Percentiles rank a stretch among this genome's conserved stretches.
Conservation (phyloP, 2,888 invertebrate species). For the Drosophila stalkeri region DNA sequence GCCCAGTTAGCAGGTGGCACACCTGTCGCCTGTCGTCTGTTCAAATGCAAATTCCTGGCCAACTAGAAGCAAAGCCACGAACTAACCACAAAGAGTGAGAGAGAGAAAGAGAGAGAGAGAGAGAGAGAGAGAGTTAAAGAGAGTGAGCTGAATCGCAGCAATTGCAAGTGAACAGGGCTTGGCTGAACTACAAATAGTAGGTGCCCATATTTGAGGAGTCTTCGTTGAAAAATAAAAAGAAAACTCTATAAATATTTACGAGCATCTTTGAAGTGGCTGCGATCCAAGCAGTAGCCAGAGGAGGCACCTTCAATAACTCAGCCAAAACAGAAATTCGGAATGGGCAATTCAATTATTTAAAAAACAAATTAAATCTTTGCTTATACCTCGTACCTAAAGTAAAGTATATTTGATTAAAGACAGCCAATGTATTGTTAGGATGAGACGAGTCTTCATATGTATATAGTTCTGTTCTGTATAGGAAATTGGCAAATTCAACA, state of each 20-base stretch:
- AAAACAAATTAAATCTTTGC: slow-evolving; percentile 3
- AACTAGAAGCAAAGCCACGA: slow-evolving; percentile 28
- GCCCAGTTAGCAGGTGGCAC: not conserved
- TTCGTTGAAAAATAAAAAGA: slow-evolving; percentile 12
- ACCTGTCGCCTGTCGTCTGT: slow-evolving; percentile 43
- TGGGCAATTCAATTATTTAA: slow-evolving; percentile 6
- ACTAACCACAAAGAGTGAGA: slow-evolving; percentile 30
- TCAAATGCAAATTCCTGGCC: slow-evolving; percentile 44
- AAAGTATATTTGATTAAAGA: slow-evolving; percentile 8
- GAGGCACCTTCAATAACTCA: not conserved
- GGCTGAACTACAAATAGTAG: slow-evolving; percentile 17
- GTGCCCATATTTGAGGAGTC: slow-evolving; percentile 48
- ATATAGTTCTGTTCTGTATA: slow-evolving; percentile 26
- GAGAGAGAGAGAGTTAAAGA: slow-evolving; percentile 36
- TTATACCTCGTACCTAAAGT: not conserved
- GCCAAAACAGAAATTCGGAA: not conserved
- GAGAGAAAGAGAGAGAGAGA: slow-evolving; percentile 37
- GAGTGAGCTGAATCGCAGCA: slow-evolving; percentile 29
- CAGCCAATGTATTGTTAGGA: not conserved
- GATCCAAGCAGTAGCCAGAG: not conserved
- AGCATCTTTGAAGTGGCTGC: slow-evolving; percentile 8
- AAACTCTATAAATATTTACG: slow-evolving; percentile 35
- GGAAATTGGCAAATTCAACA: slow-evolving; percentile 18
- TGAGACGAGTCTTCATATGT: not conserved
- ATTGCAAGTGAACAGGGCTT: not conserved